Evolutionary conservation across 2,888 invertebrate genomes (phyloP), one percentile per base, ranked within the genome.

Genomic region (Glaucopsyche alexis): DNA sequence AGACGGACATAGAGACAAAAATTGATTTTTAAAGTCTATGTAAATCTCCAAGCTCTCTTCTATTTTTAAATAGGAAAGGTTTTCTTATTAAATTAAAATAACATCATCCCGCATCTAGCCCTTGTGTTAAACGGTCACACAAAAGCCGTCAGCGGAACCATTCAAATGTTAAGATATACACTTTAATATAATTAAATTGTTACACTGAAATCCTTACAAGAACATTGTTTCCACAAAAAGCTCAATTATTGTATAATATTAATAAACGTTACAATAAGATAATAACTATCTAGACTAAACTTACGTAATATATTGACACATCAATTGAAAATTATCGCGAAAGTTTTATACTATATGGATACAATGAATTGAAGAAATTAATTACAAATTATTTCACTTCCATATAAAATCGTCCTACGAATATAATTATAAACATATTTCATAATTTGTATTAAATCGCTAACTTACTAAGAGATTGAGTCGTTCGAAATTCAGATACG

Each of bases 151-250:
- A 38, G 72, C 72, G 72, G 72, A 73, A 73, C 70, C 60, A 29
- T 69, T 72, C n/a, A 47, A 52, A 50, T 74, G 16, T 69, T 80
- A 84, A 82, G 83, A 83, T 88, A 90, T 85, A 87, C 86, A 87
- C 82, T 91, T 91, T 91, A 91, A 86, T 91, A 83, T 84, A 83
- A 86, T 89, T 84, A 89, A 86, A 88, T 86, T 86, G 87, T 86
- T 89, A 91, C 89, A 91, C 81, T 87, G 88, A 87, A 88, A 86
- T 85, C 79, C 85, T 86, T 86, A 87, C 71, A 79, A 85, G 80
- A 86, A 85, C 82, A 85, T 84, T 81, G 83, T 83, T 82, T 85
- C 83, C 85, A 87, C 84, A 84, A 84, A 84, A 86, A 87, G 87
- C 86, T 88, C 88, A 87, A 84, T 86, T 85, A 82, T 86, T 78